Base-by-base conservation (phyloP, 2,888 invertebrate species). In the Limenitis camilla region DNA sequence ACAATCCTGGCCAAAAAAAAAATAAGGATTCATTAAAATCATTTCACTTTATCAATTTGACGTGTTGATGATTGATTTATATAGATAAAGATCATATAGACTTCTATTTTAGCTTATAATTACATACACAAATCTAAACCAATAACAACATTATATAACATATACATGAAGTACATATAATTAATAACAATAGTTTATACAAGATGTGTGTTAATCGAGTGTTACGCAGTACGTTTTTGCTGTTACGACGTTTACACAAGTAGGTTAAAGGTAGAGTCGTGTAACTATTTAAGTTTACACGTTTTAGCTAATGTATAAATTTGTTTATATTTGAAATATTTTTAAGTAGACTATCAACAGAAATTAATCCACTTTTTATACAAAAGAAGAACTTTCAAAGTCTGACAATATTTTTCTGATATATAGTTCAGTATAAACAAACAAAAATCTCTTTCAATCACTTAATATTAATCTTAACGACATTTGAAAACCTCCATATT, bases 221-320 rank as follows among this genome's bases (percentile, higher is more conserved):
- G 49, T 58, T 52, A 52, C 57, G 52, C 43, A 51, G 48, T 42
- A 43, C 49, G 52, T 57, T 52, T 58, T 58, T 55, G 49, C 52
- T 52, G 27, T 52, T 49, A 52, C 54, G 40, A 52, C 46, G 46
- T 32, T 19, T 47, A 29, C 41, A 32, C 47, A 53, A 56, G 53
- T 56, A 32, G 56, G 53, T 56, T 53, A 53, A 51, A 56, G 7
- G 11, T 38, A 8, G 8, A 28, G 28, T 11, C 45, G 30, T 38
- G 44, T 44, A 10, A 36, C 30, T 10, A 10, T 10, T 36, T 36
- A n/a, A 10, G 2, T 45, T 38, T 36, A 36, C 36, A 45, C 30
- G 36, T 45, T 11, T 45, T 33, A 45, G 11, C 36, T 30, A 45
- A 38, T 11, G 4, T 30, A 32, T 43, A 43, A 52, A 41, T 8